Base-by-base conservation (phyloP, 2,113 vertebrate species). In the Lasiurus cinereus region DNA sequence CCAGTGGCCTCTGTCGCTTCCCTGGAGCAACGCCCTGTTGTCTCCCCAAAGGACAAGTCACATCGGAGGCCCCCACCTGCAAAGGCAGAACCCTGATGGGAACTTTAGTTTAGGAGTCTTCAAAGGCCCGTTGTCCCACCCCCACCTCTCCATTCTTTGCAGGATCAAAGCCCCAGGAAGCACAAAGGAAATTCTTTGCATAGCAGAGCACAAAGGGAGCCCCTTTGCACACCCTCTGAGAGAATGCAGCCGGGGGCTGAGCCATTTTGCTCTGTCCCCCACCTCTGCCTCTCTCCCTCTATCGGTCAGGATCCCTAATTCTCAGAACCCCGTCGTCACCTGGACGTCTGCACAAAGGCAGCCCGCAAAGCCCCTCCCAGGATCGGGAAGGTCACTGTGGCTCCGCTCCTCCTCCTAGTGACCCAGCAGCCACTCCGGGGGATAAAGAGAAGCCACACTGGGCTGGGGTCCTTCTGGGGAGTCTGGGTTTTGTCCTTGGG, bases 181-280 rank as follows among this genome's bases (percentile, higher is more conserved):
- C 93, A 97, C 94, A 97, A 83, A 96, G 95, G 94, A 96, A 90
- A 97, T 97, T 96, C 94, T 96, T 96, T 18, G 93, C 94, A 96
- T 96, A 96, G 97, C 95, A 96, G 88, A 96, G 33, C 88, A 43
- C 69, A 24, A 43, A 48, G 70, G 70, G 66, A n/a, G 52, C 29
- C 50, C 82, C 64, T 64, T 48, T 67, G 54, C 56, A 79, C 19
- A 33, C 29, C 2, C 62, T 36, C 22, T 1, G 76, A 33, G 86
- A n/a, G 79, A 77, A 36, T 15, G 74, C 73, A 29, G 54, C 88
- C 29, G 6, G 1, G 36, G 64, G 72, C 48, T 14, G 52, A 91
- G 94, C 70, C 4, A 62, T 11, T 83, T 22, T 73, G 33, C 74
- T 73, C 69, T 5, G 86, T 19, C 27, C 11, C 5, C 19, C 2